Percentiles rank a stretch among this genome's conserved stretches.
Conservation (phyloP, 1,140 invertebrate species). For the Trichoplusia ni region DNA sequence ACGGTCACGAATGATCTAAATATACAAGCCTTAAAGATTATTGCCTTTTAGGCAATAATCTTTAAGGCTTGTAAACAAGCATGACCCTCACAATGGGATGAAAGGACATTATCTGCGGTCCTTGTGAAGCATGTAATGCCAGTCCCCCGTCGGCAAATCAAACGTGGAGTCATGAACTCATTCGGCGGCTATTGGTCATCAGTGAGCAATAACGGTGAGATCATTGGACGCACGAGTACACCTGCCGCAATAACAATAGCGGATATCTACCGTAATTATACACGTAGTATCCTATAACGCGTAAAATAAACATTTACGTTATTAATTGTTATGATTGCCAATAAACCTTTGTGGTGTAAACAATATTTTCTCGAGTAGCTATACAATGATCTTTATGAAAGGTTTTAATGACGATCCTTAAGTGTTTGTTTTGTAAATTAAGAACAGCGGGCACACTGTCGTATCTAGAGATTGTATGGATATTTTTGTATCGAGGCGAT, state of each 20-base stretch:
- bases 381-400: too few species aligned
- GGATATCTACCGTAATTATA: constrained; percentile 42
- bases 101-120: neutral
- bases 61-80: neutral
- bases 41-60: too few species aligned
- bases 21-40: too few species aligned
- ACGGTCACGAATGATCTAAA: neutral
- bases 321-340: constrained; percentile 27
- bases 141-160: constrained; percentile 22
- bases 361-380: too few species aligned
- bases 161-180: constrained; percentile 44
- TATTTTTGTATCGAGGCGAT: too few species aligned
- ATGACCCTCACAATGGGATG: constrained; percentile 1
- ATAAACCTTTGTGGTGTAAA: constrained; percentile 5
- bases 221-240: constrained; percentile 44
- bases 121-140: constrained; percentile 21
- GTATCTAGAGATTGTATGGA: too few species aligned
- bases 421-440: too few species aligned
- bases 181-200: constrained; percentile 46
- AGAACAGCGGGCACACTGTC: too few species aligned
- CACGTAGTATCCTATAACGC: constrained; percentile 22
- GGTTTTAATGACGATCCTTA: too few species aligned
- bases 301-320: constrained; percentile 37
- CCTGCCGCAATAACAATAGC: constrained; percentile 43
- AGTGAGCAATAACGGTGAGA: constrained; percentile 58